Percentiles rank a stretch among this genome's conserved stretches.
Conservation (phyloP, 2,888 invertebrate genomes). For the Gari tellinella region DNA sequence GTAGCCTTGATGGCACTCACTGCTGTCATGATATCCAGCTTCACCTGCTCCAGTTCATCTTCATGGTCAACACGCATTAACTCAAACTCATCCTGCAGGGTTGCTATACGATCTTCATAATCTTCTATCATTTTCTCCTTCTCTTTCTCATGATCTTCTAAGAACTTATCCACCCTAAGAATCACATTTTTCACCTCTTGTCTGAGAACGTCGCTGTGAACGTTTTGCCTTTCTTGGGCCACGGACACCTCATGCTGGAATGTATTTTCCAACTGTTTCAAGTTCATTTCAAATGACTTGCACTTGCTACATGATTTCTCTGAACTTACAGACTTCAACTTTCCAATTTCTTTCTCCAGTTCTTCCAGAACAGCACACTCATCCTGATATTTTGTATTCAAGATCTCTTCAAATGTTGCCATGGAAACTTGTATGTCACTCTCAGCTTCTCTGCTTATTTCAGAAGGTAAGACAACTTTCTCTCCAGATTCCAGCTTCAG, state of each 20-base stretch:
- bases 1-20: slow-evolving; percentile 79
- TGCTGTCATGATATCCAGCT: slow-evolving; percentile 85
- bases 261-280: slow-evolving; percentile 71
- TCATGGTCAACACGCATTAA: slow-evolving; percentile 83
- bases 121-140: slow-evolving; percentile 65
- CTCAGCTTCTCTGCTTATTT: slow-evolving; percentile 72
- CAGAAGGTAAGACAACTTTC: slow-evolving; percentile 63
- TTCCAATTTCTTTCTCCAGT: slow-evolving; percentile 71
- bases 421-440: slow-evolving; percentile 71
- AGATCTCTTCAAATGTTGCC: slow-evolving; percentile 74
- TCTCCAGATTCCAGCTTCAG: slow-evolving; percentile 67
- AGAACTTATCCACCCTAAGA: slow-evolving; percentile 68
- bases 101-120: slow-evolving; percentile 70
- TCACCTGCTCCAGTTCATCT: slow-evolving; percentile 81
- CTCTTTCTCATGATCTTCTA: slow-evolving; percentile 73
- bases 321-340: slow-evolving; percentile 56
- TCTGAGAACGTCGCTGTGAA: slow-evolving; percentile 75
- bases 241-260: slow-evolving; percentile 73
- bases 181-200: slow-evolving; percentile 71
- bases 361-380: slow-evolving; percentile 75
- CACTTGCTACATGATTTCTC: slow-evolving; percentile 55
- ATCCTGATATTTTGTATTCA: slow-evolving; percentile 78
- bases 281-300: slow-evolving; percentile 67
- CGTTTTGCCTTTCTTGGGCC: slow-evolving; percentile 75
- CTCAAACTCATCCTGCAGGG: slow-evolving; percentile 73